Conservation (phyloP, 2,113 vertebrate species). For the Petroica traversi region DNA sequence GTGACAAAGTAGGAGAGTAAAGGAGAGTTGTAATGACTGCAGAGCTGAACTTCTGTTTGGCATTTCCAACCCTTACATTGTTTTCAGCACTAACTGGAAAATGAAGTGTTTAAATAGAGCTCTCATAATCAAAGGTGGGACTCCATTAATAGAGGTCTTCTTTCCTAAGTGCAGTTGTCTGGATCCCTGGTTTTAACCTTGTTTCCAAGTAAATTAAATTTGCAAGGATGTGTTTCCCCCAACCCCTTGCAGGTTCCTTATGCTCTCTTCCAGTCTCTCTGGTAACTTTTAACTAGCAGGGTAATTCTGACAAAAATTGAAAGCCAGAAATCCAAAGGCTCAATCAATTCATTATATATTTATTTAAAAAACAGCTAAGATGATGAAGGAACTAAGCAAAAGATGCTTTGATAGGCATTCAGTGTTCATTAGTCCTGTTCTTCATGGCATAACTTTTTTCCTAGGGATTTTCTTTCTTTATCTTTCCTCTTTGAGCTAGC, state of each 20-base stretch:
- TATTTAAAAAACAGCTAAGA: neutral
- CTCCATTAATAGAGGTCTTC: rapidly evolving
- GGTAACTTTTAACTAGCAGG: neutral
- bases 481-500: neutral
- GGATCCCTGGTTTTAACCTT: neutral
- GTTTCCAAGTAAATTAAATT: neutral
- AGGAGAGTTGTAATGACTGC: neutral
- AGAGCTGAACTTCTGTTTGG: neutral
- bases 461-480: neutral
- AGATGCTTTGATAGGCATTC: neutral
- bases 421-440: neutral
- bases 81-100: neutral
- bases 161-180: neutral
- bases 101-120: neutral
- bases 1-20: neutral
- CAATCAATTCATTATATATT: neutral
- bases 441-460: neutral
- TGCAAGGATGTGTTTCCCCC: neutral
- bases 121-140: neutral
- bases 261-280: neutral
- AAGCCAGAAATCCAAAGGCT: neutral
- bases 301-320: neutral
- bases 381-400: neutral
- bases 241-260: rapidly evolving
- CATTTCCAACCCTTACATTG: neutral